Evolutionary conservation across 2,888 invertebrate species (phyloP).

Genomic region (Dryadula phaetusa): DNA sequence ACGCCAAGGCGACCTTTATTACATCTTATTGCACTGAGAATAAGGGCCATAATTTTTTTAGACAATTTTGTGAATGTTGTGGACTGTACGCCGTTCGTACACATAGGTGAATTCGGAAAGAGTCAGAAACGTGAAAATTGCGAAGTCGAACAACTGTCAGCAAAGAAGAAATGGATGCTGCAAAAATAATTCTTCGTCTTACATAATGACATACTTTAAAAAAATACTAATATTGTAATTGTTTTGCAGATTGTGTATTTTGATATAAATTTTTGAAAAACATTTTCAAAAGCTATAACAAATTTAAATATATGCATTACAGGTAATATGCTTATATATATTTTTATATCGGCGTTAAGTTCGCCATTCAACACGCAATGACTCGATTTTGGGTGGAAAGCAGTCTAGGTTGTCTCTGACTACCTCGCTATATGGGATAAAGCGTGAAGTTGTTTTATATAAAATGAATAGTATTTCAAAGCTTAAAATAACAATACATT

Average conservation of each 20-base stretch:
- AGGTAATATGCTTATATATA: too few species aligned
- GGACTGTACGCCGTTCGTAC: conserved; percentile 50
- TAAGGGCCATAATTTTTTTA: conserved; percentile 32
- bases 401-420: too few species aligned
- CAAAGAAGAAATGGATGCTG: conserved; percentile 27
- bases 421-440: too few species aligned
- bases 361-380: too few species aligned
- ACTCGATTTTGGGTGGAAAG: too few species aligned
- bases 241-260: too few species aligned
- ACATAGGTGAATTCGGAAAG: conserved; percentile 55
- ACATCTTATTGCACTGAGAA: conserved; percentile 33
- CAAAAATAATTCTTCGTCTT: conserved; percentile 28
- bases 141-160: conserved; percentile 35
- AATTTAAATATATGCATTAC: too few species aligned
- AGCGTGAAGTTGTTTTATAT: too few species aligned
- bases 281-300: too few species aligned
- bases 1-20: conserved; percentile 32
- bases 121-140: conserved; percentile 38
- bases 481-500: background rate
- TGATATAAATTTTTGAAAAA: too few species aligned
- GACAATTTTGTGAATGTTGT: conserved; percentile 1
- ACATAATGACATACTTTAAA: conserved; percentile 3
- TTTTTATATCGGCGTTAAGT: too few species aligned
- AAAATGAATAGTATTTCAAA: background rate
- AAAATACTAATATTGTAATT: too few species aligned